phyloP scores from a whole-genome alignment of 2,888 invertebrate genomes.

The Bombylius discolor region DNA sequence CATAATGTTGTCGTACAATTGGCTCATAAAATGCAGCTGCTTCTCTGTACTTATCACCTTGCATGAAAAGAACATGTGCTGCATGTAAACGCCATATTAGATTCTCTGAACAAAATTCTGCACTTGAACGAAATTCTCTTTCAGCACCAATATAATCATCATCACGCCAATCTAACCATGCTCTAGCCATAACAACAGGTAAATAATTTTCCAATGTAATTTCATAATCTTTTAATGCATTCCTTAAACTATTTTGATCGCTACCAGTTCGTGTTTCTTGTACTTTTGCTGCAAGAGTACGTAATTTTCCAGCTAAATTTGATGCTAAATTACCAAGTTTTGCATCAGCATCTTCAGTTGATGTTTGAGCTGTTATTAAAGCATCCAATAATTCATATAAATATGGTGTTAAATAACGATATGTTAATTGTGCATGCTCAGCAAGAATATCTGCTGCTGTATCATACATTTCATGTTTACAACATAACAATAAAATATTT shows the following conservation, averaged over 20 bases:
- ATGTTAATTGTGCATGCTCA: slow-evolving; percentile 92
- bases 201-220: slow-evolving; percentile 84
- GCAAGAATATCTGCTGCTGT: slow-evolving; percentile 95
- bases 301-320: slow-evolving; percentile 74
- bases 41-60: slow-evolving; percentile 96
- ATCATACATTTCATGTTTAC: slow-evolving; percentile 95
- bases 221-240: slow-evolving; percentile 79
- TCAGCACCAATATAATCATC: slow-evolving; percentile 94
- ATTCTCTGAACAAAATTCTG: slow-evolving; percentile 95
- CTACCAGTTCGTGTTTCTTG: slow-evolving; percentile 82
- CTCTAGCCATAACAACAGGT: slow-evolving; percentile 98
- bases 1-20: slow-evolving; percentile 87
- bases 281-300: slow-evolving; percentile 86
- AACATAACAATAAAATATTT: slow-evolving; percentile 85
- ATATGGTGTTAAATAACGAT: slow-evolving; percentile 87
- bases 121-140: slow-evolving; percentile 90
- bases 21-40: slow-evolving; percentile 97
- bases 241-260: slow-evolving; percentile 79
- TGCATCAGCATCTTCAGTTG: slow-evolving; percentile 88
- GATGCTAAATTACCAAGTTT: slow-evolving; percentile 91
- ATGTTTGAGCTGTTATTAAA: slow-evolving; percentile 91
- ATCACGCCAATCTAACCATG: slow-evolving; percentile 96
- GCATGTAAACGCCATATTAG: slow-evolving; percentile 96
- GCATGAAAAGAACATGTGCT: slow-evolving; percentile 98
- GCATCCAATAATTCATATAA: slow-evolving; percentile 93